Conservation (phyloP, 2,113 vertebrate species). For the Acanthochromis polyacanthus region DNA sequence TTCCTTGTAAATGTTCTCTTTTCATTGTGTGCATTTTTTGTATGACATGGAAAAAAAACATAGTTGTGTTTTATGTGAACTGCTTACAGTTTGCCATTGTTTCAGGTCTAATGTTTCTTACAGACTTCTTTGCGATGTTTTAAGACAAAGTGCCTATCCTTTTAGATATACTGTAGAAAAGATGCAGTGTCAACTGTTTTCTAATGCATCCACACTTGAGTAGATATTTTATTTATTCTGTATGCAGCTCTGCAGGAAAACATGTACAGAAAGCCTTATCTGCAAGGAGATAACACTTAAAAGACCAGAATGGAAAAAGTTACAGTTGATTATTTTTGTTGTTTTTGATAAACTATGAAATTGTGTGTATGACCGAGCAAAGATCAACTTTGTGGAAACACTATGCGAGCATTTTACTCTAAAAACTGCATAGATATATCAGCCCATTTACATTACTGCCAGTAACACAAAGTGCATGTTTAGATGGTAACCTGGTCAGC, state of each 20-base stretch:
- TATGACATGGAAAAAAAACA: conserved; percentile 81
- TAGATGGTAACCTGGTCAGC: conserved; percentile 47
- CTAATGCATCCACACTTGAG: conserved; percentile 74
- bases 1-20: conserved; percentile 85
- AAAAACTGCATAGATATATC: conserved; percentile 66
- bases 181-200: conserved; percentile 85
- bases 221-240: conserved; percentile 49
- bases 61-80: conserved; percentile 72
- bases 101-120: conserved; percentile 88
- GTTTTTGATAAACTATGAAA: conserved; percentile 61
- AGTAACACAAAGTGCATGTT: conserved; percentile 68
- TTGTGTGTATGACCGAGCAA: conserved; percentile 30
- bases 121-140: conserved; percentile 87
- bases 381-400: conserved; percentile 48
- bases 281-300: conserved; percentile 57
- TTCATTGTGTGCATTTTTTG: conserved; percentile 88
- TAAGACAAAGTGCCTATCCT: conserved; percentile 96
- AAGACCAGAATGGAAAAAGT: conserved; percentile 45
- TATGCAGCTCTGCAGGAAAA: conserved; percentile 71
- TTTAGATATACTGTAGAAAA: conserved; percentile 87
- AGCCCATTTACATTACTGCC: conserved; percentile 62
- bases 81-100: conserved; percentile 83
- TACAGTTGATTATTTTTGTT: conserved; percentile 48
- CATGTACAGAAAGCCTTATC: conserved; percentile 78
- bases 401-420: conserved; percentile 64